Percentiles rank a stretch among this genome's conserved stretches.
Conservation (phyloP, 1,140 invertebrate genomes). For the Ostrea edulis region DNA sequence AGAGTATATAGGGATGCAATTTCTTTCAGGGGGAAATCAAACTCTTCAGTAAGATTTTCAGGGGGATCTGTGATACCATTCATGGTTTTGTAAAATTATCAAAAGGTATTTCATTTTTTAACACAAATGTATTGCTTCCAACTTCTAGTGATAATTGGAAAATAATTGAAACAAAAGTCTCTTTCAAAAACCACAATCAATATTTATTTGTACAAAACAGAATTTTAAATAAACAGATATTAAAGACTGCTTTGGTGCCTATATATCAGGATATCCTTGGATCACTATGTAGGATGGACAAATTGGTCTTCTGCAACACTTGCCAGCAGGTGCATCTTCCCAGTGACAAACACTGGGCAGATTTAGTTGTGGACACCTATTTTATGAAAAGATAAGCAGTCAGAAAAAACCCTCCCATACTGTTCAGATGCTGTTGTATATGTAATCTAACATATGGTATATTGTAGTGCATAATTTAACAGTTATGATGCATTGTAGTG, state of each 20-base stretch:
- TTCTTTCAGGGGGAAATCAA: too few species aligned
- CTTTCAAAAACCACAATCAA: neutral
- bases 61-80: too few species aligned
- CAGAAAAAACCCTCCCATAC: too few species aligned
- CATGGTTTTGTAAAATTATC: too few species aligned
- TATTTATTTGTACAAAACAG: constrained; percentile 30
- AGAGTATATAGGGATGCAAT: too few species aligned
- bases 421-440: too few species aligned
- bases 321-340: constrained; percentile 48
- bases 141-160: neutral
- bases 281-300: constrained; percentile 51
- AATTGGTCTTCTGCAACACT: constrained; percentile 52
- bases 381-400: neutral
- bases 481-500: too few species aligned
- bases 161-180: neutral
- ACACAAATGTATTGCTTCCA: too few species aligned
- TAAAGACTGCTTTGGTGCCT: neutral
- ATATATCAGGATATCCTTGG: constrained; percentile 50
- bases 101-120: too few species aligned
- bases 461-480: too few species aligned
- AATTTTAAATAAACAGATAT: constrained; percentile 21
- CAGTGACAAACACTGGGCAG: constrained; percentile 53
- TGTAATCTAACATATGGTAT: too few species aligned
- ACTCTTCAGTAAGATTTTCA: too few species aligned
- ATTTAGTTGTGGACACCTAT: constrained; percentile 51